Evolutionary conservation across 2,888 invertebrate species (phyloP).

Genomic region (Kryphioiulus occultus): DNA sequence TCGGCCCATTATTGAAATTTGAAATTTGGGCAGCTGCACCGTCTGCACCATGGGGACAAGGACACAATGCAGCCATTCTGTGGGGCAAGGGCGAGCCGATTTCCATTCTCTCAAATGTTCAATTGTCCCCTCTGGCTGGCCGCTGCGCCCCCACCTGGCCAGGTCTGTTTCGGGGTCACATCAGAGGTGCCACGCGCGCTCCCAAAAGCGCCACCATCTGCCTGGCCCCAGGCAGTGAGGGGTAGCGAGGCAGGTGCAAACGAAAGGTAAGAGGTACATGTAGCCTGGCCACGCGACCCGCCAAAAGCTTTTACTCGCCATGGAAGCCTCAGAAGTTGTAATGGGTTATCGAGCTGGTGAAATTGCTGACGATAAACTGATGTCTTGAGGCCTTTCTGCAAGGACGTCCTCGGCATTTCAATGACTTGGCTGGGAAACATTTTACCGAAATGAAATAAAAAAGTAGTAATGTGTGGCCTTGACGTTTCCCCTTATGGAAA

Average conservation of each 20-base stretch:
- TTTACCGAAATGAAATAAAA: not conserved
- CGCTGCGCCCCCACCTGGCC: not conserved
- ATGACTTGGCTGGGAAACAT: not conserved
- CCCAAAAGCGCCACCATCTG: conserved; percentile 4
- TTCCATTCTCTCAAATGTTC: not conserved
- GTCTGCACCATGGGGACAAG: not conserved
- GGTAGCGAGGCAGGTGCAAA: not conserved
- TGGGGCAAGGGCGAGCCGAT: not conserved
- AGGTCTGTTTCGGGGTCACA: not conserved
- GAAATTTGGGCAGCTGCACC: not conserved
- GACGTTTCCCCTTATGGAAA: no score
- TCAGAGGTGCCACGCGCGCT: not conserved
- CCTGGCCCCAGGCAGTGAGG: not conserved
- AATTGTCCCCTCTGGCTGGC: not conserved
- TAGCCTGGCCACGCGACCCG: not conserved
- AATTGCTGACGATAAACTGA: not conserved
- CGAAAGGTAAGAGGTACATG: not conserved
- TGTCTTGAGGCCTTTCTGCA: not conserved
- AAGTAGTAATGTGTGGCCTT: no score
- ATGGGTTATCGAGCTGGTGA: not conserved
- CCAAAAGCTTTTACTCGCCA: not conserved
- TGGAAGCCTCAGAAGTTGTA: not conserved
- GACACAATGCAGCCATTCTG: not conserved
- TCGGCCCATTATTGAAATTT: not conserved
- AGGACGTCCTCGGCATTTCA: not conserved